Evolutionary conservation across 2,113 vertebrate genomes (phyloP).

Genomic region (Thalassoma bifasciatum): DNA sequence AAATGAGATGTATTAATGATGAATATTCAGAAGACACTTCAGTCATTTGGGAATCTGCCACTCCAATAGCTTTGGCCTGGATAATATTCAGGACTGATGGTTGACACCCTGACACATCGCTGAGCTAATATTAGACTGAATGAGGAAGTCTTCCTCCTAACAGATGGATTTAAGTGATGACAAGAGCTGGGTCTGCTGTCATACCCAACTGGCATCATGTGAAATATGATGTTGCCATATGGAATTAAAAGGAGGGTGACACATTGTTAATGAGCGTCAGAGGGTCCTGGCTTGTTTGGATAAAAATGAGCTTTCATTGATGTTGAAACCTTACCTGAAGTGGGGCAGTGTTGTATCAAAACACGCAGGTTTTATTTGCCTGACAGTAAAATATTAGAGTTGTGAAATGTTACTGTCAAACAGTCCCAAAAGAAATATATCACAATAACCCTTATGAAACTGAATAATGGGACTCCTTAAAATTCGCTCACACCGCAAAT

Average conservation of each 20-base stretch:
- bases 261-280: not conserved
- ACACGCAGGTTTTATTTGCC: no score
- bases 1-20: no score
- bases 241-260: not conserved
- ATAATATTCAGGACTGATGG: conserved; percentile 30
- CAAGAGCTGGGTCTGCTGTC: conserved; percentile 12
- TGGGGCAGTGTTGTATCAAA: no score
- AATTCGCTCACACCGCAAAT: no score
- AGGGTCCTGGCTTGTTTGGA: not conserved
- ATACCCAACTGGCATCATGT: not conserved
- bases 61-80: conserved; percentile 23
- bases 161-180: conserved; percentile 27
- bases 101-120: conserved; percentile 12
- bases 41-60: conserved; percentile 53
- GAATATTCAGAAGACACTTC: no score
- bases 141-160: conserved; percentile 28
- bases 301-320: no score
- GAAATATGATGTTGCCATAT: not conserved
- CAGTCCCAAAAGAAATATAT: no score
- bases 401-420: no score
- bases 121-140: conserved; percentile 24
- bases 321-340: no score
- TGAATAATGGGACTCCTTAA: no score
- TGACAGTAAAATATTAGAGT: no score
- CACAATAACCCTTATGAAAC: no score